Conservation (phyloP, 2,113 vertebrate species). For the Mormyrus iriodes region DNA sequence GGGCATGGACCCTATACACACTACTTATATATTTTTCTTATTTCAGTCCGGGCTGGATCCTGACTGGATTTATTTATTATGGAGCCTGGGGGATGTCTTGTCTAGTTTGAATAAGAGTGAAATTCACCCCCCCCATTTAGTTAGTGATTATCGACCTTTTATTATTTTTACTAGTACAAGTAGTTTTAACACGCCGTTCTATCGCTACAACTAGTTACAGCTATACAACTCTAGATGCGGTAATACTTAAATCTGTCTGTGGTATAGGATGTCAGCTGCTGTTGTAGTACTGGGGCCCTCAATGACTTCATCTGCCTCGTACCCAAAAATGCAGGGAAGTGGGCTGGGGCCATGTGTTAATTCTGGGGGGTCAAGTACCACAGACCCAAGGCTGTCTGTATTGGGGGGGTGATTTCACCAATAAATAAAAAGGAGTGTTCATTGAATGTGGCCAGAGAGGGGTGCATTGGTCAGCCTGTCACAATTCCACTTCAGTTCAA, state of each 20-base stretch:
- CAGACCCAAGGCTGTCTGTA: neutral
- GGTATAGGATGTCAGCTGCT: neutral
- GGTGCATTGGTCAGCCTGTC: neutral
- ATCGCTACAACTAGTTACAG: neutral
- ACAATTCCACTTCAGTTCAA: neutral
- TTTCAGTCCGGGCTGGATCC: neutral
- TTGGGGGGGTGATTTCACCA: neutral
- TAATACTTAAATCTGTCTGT: neutral
- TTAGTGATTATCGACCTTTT: neutral
- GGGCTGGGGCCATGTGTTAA: neutral
- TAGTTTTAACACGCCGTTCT: neutral
- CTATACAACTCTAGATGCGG: neutral
- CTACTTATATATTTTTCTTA: neutral
- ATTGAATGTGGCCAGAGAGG: neutral
- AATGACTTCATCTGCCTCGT: neutral
- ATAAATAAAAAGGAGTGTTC: neutral
- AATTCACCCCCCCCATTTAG: neutral
- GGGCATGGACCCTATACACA: neutral
- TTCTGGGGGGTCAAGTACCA: neutral
- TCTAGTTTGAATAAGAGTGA: neutral
- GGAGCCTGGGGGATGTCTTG: neutral
- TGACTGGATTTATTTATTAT: slow-evolving; percentile 5
- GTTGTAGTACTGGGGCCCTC: neutral
- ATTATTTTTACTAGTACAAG: neutral
- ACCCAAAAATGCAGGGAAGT: neutral